phyloP scores from a whole-genome alignment of 2,113 vertebrate species.

The Sminthopsis crassicaudata region DNA sequence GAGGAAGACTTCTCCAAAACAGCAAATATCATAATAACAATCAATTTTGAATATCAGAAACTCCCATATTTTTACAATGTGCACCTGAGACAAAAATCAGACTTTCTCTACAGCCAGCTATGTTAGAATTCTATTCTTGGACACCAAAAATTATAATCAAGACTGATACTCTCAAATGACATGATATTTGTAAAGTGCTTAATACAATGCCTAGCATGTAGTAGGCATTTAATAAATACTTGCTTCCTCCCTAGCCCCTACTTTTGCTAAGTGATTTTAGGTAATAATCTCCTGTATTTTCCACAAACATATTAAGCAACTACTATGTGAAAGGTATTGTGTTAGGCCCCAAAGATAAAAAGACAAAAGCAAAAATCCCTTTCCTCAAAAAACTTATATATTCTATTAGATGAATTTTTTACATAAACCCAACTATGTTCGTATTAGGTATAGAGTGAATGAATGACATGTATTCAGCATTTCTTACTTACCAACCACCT shows the following conservation, averaged over 20 bases:
- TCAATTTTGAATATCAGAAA: slow-evolving; percentile 46
- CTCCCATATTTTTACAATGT: not conserved
- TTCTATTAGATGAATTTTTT: not conserved
- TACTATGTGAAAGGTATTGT: not conserved
- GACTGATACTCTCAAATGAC: not conserved
- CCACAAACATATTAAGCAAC: not conserved
- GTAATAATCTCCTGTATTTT: not conserved
- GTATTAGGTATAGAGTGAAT: not conserved
- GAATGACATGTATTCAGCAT: not conserved
- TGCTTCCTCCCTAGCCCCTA: not conserved
- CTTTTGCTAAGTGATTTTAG: not conserved
- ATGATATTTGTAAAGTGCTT: not conserved
- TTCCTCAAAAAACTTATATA: not conserved
- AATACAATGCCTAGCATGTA: not conserved
- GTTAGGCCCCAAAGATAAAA: not conserved
- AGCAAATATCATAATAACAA: slow-evolving; percentile 9
- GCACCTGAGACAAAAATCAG: not conserved
- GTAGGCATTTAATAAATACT: not conserved
- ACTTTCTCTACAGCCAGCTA: slow-evolving; percentile 3
- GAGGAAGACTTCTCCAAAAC: slow-evolving; percentile 48
- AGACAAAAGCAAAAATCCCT: not conserved
- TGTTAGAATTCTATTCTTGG: not conserved
- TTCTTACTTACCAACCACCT: not conserved
- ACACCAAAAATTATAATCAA: slow-evolving; percentile 34
- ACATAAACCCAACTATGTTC: not conserved